Evolutionary conservation across 1,140 invertebrate genomes (phyloP).

Genomic region (Dendrolimus kikuchii): DNA sequence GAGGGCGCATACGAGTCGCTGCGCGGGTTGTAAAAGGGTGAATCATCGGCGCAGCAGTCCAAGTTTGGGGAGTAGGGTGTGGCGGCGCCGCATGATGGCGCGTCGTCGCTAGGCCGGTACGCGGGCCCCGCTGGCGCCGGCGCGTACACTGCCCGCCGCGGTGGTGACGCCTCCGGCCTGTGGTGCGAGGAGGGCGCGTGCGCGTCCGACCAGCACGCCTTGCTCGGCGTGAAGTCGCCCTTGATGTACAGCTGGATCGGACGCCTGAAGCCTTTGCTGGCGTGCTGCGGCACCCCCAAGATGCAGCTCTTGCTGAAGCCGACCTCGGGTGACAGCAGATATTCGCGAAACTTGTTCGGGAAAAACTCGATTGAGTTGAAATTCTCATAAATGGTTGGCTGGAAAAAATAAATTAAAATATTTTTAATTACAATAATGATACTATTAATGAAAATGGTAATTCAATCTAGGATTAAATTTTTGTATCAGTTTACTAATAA

Average conservation of each 20-base stretch:
- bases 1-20: conserved; percentile 68
- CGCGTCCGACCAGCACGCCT: conserved; percentile 66
- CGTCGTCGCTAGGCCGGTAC: conserved; percentile 70
- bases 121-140: conserved; percentile 73
- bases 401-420: conserved; percentile 56
- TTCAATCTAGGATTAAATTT: too few species aligned
- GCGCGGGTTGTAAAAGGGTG: conserved; percentile 69
- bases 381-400: conserved; percentile 90
- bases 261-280: conserved; percentile 90
- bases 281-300: conserved; percentile 87
- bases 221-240: conserved; percentile 74
- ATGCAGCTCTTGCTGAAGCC: conserved; percentile 92
- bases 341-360: conserved; percentile 92
- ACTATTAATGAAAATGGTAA: too few species aligned
- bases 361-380: conserved; percentile 90
- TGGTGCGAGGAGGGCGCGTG: conserved; percentile 62
- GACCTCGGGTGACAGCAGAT: conserved; percentile 90
- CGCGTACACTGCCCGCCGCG: conserved; percentile 74
- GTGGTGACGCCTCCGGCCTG: conserved; percentile 53
- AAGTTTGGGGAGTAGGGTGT: conserved; percentile 65
- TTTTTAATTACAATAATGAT: conserved; percentile 3
- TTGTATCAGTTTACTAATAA: too few species aligned
- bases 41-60: conserved; percentile 58
- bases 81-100: conserved; percentile 60
- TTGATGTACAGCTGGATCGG: conserved; percentile 91